phyloP scores from a whole-genome alignment of 2,113 vertebrate genomes.

The Glareola pratincola region DNA sequence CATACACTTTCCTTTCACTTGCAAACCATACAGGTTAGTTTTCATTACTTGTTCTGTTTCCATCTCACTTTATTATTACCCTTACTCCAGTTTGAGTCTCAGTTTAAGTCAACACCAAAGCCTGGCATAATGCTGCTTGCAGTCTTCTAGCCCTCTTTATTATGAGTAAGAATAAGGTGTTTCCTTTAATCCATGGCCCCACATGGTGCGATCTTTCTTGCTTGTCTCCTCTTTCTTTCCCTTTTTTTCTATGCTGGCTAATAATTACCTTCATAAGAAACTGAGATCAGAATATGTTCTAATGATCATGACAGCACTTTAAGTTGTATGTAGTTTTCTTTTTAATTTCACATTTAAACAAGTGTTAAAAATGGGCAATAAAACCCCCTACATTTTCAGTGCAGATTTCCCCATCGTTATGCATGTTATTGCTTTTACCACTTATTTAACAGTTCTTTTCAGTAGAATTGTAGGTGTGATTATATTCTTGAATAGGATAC shows the following conservation, averaged over 20 bases:
- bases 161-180: not conserved
- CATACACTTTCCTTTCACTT: not conserved
- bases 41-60: not conserved
- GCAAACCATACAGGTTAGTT: not conserved
- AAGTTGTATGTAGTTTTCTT: not conserved
- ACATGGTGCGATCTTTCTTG: not conserved
- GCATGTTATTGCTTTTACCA: not conserved
- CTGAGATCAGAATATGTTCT: not conserved
- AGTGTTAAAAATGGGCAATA: not conserved
- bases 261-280: not conserved
- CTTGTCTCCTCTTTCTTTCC: not conserved
- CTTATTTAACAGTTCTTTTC: not conserved
- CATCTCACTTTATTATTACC: not conserved
- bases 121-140: not conserved
- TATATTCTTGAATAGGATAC: not conserved
- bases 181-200: not conserved
- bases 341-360: not conserved
- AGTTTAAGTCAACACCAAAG: not conserved
- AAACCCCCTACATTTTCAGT: not conserved
- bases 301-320: not conserved
- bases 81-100: not conserved
- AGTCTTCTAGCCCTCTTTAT: not conserved
- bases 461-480: not conserved
- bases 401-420: not conserved
- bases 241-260: not conserved